A percentile compares a stretch with the other conserved stretches of the same genome.
Conservation (phyloP, 2,888 invertebrate species). For the Amiota communis region DNA sequence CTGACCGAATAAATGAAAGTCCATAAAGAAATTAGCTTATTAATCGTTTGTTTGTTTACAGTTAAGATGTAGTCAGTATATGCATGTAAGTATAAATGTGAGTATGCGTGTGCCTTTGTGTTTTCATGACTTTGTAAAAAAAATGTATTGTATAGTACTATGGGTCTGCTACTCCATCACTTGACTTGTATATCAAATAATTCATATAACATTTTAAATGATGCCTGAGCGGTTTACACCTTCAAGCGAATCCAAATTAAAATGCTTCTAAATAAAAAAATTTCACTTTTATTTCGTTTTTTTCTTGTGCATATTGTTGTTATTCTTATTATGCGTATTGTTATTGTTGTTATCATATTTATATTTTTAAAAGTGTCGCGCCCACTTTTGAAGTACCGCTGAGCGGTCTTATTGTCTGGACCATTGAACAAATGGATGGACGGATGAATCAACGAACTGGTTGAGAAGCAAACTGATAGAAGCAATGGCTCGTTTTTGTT, state of each 20-base stretch:
- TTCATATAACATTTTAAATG: no score
- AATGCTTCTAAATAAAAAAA: constrained; percentile 36
- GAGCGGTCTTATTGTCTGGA: neutral
- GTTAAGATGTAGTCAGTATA: neutral
- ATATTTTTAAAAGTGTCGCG: neutral
- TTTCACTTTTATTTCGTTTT: constrained; percentile 59
- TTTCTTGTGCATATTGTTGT: neutral
- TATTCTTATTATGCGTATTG: neutral
- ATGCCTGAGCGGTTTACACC: no score
- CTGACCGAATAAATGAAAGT: constrained; percentile 58
- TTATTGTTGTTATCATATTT: neutral
- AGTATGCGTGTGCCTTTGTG: neutral
- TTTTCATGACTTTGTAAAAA: neutral
- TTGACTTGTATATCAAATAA: neutral
- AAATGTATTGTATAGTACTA: no score
- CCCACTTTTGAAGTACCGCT: neutral
- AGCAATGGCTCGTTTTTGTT: constrained; percentile 5
- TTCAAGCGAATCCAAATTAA: no score
- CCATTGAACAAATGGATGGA: no score
- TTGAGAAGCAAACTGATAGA: neutral
- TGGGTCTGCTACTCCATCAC: no score
- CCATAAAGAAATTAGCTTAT: constrained; percentile 67
- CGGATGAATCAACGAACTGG: neutral
- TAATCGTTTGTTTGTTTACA: constrained; percentile 49
- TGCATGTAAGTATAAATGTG: neutral